Evolutionary conservation across 2,888 invertebrate genomes (phyloP).

Genomic region (Rhamphomyia laevipes): DNA sequence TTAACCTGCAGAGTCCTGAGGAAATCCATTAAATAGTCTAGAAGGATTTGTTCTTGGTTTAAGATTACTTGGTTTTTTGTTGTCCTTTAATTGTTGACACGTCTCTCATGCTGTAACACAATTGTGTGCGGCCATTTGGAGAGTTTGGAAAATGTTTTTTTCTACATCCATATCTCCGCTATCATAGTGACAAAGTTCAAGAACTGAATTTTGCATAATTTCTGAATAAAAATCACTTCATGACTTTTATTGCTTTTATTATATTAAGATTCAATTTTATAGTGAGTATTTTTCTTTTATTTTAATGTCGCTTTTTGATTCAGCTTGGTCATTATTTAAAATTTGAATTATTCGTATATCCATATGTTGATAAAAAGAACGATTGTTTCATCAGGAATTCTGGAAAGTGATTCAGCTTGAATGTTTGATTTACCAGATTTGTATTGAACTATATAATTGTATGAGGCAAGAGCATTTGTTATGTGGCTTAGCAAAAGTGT

Average conservation of each 20-base stretch:
- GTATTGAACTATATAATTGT: conserved; percentile 5
- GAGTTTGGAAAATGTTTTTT: conserved; percentile 6
- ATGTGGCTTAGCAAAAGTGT: conserved; percentile 3
- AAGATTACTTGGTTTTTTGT: conserved; percentile 1
- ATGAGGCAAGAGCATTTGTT: conserved; percentile 4
- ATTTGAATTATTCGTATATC: conserved; percentile 3
- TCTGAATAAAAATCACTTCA: background rate
- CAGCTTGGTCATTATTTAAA: background rate
- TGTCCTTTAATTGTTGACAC: conserved; percentile 5
- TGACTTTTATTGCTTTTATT: conserved; percentile 6
- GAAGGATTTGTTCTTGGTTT: conserved; percentile 3
- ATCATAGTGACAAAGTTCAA: conserved; percentile 5
- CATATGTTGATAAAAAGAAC: background rate
- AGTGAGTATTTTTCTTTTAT: conserved; percentile 1
- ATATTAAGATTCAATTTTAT: conserved; percentile 3
- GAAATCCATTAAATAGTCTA: conserved; percentile 7
- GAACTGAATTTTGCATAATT: background rate
- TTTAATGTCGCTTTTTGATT: background rate
- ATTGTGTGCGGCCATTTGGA: conserved; percentile 2
- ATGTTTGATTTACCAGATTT: conserved; percentile 4
- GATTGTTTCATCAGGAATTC: conserved; percentile 2
- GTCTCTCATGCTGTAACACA: background rate
- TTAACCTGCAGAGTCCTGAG: background rate
- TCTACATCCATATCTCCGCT: conserved; percentile 5
- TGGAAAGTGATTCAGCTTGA: conserved; percentile 1